Percentiles rank a stretch among this genome's conserved stretches.
Conservation (phyloP, 2,888 invertebrate genomes). For the Nephrotoma appendiculata region DNA sequence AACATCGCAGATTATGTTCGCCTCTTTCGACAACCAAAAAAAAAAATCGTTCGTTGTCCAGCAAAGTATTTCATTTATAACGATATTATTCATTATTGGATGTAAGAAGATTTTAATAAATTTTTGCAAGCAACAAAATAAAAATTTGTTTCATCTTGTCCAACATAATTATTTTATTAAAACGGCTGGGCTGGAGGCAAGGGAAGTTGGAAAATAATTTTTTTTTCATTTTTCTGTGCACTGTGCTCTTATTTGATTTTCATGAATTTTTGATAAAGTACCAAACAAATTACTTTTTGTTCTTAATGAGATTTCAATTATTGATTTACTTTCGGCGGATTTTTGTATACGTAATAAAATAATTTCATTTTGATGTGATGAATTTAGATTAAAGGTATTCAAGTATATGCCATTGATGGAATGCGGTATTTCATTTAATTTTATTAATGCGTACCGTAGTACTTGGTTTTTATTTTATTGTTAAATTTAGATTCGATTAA, state of each 20-base stretch:
- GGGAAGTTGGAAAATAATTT: not conserved
- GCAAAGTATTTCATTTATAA: not conserved
- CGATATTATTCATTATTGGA: not conserved
- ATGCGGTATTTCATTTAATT: too few relatives aligned
- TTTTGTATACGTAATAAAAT: not conserved
- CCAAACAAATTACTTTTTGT: not conserved
- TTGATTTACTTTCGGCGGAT: not conserved
- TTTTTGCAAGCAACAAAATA: not conserved
- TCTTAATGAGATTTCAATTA: not conserved
- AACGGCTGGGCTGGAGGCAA: not conserved
- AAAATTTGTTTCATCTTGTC: not conserved
- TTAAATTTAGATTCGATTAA: too few relatives aligned
- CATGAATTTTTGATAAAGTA: not conserved
- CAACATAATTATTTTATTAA: not conserved
- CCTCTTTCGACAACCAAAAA: not conserved
- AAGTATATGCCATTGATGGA: too few relatives aligned
- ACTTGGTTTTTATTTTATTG: too few relatives aligned
- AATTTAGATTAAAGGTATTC: not conserved
- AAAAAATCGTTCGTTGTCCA: not conserved
- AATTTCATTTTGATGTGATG: not conserved
- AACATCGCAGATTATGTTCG: not conserved
- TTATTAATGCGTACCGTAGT: too few relatives aligned
- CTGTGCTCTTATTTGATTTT: not conserved
- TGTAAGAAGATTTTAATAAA: not conserved
- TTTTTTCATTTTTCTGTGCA: not conserved